Conservation (phyloP, 2,113 vertebrate genomes). For the Notechis scutatus region DNA sequence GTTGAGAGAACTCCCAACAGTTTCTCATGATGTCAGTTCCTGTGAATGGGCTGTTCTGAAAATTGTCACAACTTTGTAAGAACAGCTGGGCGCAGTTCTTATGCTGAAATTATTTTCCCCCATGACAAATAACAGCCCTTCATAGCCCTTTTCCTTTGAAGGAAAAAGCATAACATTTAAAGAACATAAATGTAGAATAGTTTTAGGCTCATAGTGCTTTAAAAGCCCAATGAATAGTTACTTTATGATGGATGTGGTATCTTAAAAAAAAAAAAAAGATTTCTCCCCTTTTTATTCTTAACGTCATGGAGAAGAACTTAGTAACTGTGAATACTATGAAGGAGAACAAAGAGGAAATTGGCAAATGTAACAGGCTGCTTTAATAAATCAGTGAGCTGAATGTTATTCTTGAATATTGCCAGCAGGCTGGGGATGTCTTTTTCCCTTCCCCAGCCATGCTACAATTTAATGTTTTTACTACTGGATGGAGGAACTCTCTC, state of each 20-base stretch:
- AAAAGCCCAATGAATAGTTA: constrained; percentile 24
- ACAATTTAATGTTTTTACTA: background rate
- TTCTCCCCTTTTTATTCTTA: constrained; percentile 30
- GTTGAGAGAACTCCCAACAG: background rate
- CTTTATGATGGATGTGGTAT: constrained; percentile 35
- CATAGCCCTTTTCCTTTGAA: background rate
- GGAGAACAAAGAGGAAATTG: background rate
- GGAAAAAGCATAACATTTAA: background rate
- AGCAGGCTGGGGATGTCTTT: background rate
- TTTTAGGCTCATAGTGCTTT: constrained; percentile 28
- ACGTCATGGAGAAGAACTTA: constrained; percentile 21
- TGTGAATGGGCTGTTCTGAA: background rate
- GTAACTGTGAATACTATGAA: constrained; percentile 2
- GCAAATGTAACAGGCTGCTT: background rate
- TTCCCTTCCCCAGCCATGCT: background rate
- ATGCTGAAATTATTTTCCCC: background rate
- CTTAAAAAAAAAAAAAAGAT: constrained; percentile 12
- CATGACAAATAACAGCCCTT: constrained; percentile 24
- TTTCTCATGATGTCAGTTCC: background rate
- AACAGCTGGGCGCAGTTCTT: background rate
- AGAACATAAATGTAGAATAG: constrained; percentile 17
- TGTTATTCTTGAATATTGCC: constrained; percentile 36
- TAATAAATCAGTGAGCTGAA: constrained; percentile 16
- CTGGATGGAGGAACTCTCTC: background rate
- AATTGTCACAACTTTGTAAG: background rate